Conservation (phyloP, 2,113 vertebrate genomes). For the Heteronetta atricapilla region DNA sequence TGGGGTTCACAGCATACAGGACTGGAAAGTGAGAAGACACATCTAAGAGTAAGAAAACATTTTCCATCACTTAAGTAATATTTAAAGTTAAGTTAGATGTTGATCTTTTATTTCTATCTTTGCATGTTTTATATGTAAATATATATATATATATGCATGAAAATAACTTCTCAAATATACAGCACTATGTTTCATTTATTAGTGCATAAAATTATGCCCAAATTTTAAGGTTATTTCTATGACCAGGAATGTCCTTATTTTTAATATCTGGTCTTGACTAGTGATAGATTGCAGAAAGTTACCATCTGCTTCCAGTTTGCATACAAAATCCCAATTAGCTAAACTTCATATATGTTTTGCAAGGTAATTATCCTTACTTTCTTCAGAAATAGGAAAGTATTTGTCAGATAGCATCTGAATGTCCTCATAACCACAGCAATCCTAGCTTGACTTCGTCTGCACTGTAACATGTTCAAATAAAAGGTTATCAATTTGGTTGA, state of each 20-base stretch:
- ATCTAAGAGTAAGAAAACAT: neutral
- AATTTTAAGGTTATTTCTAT: slow-evolving; percentile 5
- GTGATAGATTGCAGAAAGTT: slow-evolving; percentile 79
- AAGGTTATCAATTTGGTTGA: slow-evolving; percentile 74
- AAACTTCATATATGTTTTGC: slow-evolving; percentile 77
- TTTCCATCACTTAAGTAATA: neutral
- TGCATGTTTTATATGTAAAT: neutral
- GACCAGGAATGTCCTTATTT: slow-evolving; percentile 5
- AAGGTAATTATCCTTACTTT: slow-evolving; percentile 66
- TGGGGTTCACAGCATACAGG: neutral
- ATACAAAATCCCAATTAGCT: slow-evolving; percentile 84
- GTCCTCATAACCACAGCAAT: slow-evolving; percentile 80
- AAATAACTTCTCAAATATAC: neutral
- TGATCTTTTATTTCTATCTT: neutral
- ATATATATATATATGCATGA: neutral
- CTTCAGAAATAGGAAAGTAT: slow-evolving; percentile 65
- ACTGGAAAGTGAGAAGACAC: neutral
- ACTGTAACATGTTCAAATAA: slow-evolving; percentile 71
- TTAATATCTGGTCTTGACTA: slow-evolving; percentile 72
- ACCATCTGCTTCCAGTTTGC: slow-evolving; percentile 84
- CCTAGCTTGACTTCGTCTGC: slow-evolving; percentile 79
- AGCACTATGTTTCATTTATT: neutral
- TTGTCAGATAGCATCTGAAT: slow-evolving; percentile 81
- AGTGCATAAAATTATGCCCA: neutral
- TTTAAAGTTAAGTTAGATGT: neutral